These are phyloP conservation scores for Ormyrus pomaceus DNA, from an alignment of 2,888 invertebrate genomes.

Conservation along the genomic window DNA sequence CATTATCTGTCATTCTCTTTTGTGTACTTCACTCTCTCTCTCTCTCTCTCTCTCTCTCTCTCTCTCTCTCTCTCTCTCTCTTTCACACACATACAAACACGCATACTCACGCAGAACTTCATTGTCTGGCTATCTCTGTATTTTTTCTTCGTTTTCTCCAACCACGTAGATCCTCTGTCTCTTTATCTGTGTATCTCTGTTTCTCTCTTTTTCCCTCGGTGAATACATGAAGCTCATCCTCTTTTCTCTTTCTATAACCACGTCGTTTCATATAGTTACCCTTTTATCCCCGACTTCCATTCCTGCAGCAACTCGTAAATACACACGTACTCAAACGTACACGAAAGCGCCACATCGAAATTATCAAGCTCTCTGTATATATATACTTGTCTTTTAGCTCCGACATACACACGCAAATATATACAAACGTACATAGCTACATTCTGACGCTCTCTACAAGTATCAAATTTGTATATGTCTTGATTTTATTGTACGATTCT, in stretches of 20 bases:
- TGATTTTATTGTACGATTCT: constrained; percentile 55
- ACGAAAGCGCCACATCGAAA: constrained; percentile 12
- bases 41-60: constrained; percentile 16
- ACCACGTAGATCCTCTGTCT: constrained; percentile 11
- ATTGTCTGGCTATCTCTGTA: constrained; percentile 8
- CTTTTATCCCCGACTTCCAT: background rate
- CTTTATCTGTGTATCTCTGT: background rate
- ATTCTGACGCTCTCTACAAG: constrained; percentile 7
- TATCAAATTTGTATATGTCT: constrained; percentile 49
- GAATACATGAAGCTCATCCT: constrained; percentile 33
- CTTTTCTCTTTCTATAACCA: constrained; percentile 23
- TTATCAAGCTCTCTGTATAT: background rate
- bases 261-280: constrained; percentile 21
- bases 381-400: background rate
- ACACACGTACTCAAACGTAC: background rate
- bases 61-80: background rate
- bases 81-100: background rate
- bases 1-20: constrained; percentile 49
- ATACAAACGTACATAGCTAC: background rate
- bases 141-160: background rate
- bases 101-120: background rate
- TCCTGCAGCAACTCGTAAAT: background rate
- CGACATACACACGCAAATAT: background rate
- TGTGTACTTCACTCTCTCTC: constrained; percentile 16
- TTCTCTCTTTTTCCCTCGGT: constrained; percentile 13